A percentile compares a stretch with the other conserved stretches of the same genome.
These are phyloP conservation scores for Pteronura brasiliensis DNA, from an alignment of 2,113 vertebrate species.

Conservation along the genomic window DNA sequence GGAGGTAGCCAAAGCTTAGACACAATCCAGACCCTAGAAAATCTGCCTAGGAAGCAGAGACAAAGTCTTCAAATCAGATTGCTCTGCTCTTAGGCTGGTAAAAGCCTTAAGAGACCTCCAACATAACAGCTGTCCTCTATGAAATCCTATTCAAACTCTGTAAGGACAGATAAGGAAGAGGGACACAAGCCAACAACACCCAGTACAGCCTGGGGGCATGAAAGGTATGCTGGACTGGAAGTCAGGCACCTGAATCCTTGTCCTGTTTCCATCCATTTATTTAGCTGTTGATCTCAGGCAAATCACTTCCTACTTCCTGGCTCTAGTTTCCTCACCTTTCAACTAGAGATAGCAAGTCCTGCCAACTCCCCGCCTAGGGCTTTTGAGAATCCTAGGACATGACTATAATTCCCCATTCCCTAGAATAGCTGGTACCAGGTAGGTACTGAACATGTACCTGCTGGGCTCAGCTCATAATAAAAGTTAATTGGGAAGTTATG, in stretches of 20 bases:
- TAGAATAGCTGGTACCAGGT: background rate
- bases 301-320: conserved; percentile 47
- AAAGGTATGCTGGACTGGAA: conserved; percentile 3
- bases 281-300: conserved; percentile 54
- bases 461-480: background rate
- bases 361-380: background rate
- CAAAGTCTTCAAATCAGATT: background rate
- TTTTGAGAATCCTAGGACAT: background rate
- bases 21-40: conserved; percentile 4
- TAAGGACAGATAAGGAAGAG: background rate
- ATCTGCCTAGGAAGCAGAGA: background rate
- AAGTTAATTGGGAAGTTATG: background rate
- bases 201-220: background rate
- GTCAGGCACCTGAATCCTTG: conserved; percentile 28
- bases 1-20: background rate
- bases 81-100: background rate
- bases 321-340: conserved; percentile 28
- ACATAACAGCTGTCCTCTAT: conserved; percentile 8
- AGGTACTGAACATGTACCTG: background rate
- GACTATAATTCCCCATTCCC: background rate
- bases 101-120: conserved; percentile 29
- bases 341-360: background rate
- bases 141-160: conserved; percentile 29
- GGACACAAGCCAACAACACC: conserved; percentile 20
- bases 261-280: conserved; percentile 41